Percentiles rank a stretch among this genome's conserved stretches.
phyloP scores from a whole-genome alignment of 1,140 invertebrate species.

The Pachyrhynchus sulphureomaculatus region DNA sequence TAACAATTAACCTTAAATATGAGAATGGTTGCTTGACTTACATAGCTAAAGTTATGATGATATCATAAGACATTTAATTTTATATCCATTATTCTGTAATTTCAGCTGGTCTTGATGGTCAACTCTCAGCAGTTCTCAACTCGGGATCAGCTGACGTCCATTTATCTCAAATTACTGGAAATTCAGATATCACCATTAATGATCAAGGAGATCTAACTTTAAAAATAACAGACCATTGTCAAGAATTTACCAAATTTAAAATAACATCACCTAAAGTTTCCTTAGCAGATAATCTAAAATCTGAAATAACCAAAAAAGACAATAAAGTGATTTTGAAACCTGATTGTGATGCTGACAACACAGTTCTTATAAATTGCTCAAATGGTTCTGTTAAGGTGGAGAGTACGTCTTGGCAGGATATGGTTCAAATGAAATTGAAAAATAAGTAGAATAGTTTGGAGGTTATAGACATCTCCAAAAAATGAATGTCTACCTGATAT shows the following conservation, averaged over 20 bases:
- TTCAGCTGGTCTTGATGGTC: conserved; percentile 41
- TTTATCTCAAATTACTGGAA: conserved; percentile 30
- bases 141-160: conserved; percentile 38
- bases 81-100: too few species aligned
- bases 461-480: conserved; percentile 2
- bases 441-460: conserved; percentile 20
- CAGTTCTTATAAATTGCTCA: conserved; percentile 23
- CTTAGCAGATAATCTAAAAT: background rate
- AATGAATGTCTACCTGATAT: too few species aligned
- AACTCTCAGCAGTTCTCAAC: conserved; percentile 22
- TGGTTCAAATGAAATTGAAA: conserved; percentile 34
- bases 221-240: conserved; percentile 35
- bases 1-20: too few species aligned
- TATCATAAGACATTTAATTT: too few species aligned
- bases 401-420: conserved; percentile 33
- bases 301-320: conserved; percentile 15
- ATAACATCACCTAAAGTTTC: conserved; percentile 10
- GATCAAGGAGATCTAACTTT: conserved; percentile 27
- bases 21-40: too few species aligned
- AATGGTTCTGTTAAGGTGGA: conserved; percentile 27
- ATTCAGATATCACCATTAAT: conserved; percentile 32
- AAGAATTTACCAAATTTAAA: conserved; percentile 30
- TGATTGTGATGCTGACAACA: conserved; percentile 5
- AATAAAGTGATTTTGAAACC: conserved; percentile 18
- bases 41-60: too few species aligned